These are phyloP conservation scores for Aphelenchoides fujianensis DNA, from an alignment of 1,140 invertebrate genomes.

Conservation along the genomic window DNA sequence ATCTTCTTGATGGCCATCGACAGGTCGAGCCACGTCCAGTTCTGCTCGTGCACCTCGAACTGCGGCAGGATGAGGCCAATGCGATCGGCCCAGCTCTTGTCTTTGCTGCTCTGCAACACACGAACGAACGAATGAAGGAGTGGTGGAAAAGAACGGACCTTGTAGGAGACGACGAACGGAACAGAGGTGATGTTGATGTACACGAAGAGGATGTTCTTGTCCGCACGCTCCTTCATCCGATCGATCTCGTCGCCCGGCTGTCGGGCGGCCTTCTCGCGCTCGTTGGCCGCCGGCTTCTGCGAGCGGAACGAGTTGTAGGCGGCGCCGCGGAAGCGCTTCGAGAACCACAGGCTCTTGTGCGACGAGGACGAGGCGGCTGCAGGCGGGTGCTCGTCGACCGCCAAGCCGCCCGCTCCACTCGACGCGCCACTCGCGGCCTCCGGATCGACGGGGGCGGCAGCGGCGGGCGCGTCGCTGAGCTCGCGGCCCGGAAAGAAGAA, in stretches of 20 bases:
- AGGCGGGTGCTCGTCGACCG: not conserved
- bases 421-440: not conserved
- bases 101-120: conserved; percentile 78
- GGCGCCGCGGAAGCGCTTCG: conserved; percentile 35
- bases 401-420: not conserved
- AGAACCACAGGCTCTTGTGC: conserved; percentile 43
- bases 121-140: conserved; percentile 17
- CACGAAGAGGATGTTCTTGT: conserved; percentile 96
- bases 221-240: conserved; percentile 96
- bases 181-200: conserved; percentile 96
- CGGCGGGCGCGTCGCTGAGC: conserved; percentile 66
- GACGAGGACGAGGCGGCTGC: not conserved
- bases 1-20: conserved; percentile 89
- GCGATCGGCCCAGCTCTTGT: conserved; percentile 95
- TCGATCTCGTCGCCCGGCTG: conserved; percentile 81
- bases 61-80: conserved; percentile 88
- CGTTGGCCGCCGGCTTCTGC: conserved; percentile 38
- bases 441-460: conserved; percentile 21
- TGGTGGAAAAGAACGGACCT: conserved; percentile 62
- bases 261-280: conserved; percentile 52
- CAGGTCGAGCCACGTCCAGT: conserved; percentile 99
- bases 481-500: conserved; percentile 98
- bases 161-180: conserved; percentile 90
- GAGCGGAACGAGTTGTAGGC: conserved; percentile 41
- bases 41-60: conserved; percentile 94